A percentile compares a stretch with the other conserved stretches of the same genome.
phyloP scores from a whole-genome alignment of 2,888 invertebrate genomes.

The Glomeris marginata region DNA sequence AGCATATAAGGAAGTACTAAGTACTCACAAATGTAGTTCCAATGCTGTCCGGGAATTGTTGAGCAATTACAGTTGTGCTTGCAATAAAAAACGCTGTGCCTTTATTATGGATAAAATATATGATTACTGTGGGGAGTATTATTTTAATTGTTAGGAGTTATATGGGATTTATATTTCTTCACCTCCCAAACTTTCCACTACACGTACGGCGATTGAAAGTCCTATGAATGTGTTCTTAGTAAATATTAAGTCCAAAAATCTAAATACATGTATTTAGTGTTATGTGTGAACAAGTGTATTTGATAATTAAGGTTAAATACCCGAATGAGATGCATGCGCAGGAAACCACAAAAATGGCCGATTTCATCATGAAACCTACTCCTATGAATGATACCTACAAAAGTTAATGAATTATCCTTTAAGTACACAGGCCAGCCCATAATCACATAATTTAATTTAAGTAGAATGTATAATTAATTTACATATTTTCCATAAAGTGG shows the following conservation, averaged over 20 bases:
- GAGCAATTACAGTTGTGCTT: conserved; percentile 34
- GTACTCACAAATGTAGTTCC: conserved; percentile 27
- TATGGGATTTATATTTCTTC: no score
- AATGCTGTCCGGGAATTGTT: conserved; percentile 25
- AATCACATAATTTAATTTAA: not conserved
- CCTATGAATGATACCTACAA: no score
- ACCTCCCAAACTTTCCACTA: no score
- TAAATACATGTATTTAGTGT: conserved; percentile 15
- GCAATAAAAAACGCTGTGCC: conserved; percentile 31
- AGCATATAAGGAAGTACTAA: no score
- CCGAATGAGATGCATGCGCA: conserved; percentile 67
- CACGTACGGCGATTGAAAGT: conserved; percentile 54
- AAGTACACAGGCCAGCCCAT: no score
- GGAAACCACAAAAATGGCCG: no score
- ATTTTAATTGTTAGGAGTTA: no score
- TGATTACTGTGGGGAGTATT: no score
- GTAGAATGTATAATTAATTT: conserved; percentile 21
- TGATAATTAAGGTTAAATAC: conserved; percentile 34
- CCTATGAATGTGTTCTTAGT: conserved; percentile 52
- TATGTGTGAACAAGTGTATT: not conserved
- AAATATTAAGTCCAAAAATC: conserved; percentile 25
- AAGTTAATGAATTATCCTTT: no score
- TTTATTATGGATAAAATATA: conserved; percentile 35
- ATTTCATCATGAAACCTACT: no score
- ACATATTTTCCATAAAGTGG: conserved; percentile 65